Percentiles rank a stretch among this genome's conserved stretches.
These are phyloP conservation scores for Acyrthosiphon pisum DNA, from an alignment of 1,140 invertebrate genomes.

Conservation along the genomic window DNA sequence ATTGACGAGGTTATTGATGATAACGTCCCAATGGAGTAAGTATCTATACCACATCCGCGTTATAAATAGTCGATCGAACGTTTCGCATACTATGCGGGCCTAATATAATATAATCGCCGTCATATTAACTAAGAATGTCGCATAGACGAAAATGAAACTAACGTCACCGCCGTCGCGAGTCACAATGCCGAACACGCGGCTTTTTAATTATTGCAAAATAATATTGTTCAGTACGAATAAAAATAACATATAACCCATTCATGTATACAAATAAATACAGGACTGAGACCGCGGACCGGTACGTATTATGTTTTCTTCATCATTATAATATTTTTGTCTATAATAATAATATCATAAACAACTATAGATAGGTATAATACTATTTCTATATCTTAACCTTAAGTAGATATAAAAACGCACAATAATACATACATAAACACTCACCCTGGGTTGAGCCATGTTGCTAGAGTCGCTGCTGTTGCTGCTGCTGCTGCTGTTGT, in stretches of 20 bases:
- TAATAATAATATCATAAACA: neutral
- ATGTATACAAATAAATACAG: neutral
- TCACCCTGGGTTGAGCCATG: constrained; percentile 52
- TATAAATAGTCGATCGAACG: neutral
- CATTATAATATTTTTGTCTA: neutral
- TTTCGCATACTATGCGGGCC: neutral
- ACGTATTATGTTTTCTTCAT: neutral
- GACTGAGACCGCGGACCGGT: neutral
- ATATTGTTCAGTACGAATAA: neutral
- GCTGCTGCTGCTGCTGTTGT: constrained; percentile 64
- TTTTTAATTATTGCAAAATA: neutral
- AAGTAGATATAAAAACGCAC: constrained; percentile 28
- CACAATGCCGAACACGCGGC: neutral
- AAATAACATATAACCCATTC: neutral
- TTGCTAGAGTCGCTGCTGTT: constrained; percentile 64
- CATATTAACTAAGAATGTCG: neutral
- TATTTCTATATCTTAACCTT: neutral
- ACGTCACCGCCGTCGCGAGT: neutral
- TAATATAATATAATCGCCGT: neutral
- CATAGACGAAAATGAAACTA: neutral
- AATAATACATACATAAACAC: constrained; percentile 48
- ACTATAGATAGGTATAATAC: neutral
- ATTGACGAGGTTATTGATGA: neutral
- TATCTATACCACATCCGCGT: neutral
- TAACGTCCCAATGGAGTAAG: neutral